Percentiles rank a stretch among this genome's conserved stretches.
These are phyloP conservation scores for Vultur gryphus DNA, from an alignment of 2,797 vertebrate genomes.

Conservation along the genomic window DNA sequence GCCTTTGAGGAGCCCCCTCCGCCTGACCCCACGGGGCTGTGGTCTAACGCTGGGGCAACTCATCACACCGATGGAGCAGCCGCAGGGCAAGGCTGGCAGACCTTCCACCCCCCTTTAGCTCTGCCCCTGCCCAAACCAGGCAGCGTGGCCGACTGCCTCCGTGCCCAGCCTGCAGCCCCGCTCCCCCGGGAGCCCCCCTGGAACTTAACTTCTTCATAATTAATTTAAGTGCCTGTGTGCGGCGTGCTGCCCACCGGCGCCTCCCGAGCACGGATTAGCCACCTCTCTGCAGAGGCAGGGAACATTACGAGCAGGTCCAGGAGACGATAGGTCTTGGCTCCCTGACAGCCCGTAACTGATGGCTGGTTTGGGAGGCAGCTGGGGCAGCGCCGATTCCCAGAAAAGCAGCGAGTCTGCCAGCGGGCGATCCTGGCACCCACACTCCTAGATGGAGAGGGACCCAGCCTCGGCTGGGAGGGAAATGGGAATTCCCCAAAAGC, in stretches of 20 bases:
- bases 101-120: background rate
- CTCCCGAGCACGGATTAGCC: background rate
- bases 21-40: background rate
- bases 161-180: background rate
- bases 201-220: background rate
- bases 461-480: background rate
- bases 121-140: background rate
- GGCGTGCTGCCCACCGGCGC: background rate
- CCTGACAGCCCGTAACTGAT: background rate
- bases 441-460: background rate
- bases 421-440: background rate
- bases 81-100: background rate
- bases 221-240: background rate
- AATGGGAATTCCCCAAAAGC: background rate
- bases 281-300: rapidly evolving
- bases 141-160: rapidly evolving
- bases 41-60: background rate
- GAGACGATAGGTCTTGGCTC: background rate
- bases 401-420: background rate
- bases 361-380: background rate
- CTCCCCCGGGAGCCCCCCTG: background rate
- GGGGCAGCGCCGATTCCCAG: background rate
- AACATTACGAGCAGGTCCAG: background rate
- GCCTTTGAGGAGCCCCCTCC: background rate
- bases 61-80: background rate